Conservation (phyloP, 2,797 vertebrate species). For the Paedocypris micromegethes region DNA sequence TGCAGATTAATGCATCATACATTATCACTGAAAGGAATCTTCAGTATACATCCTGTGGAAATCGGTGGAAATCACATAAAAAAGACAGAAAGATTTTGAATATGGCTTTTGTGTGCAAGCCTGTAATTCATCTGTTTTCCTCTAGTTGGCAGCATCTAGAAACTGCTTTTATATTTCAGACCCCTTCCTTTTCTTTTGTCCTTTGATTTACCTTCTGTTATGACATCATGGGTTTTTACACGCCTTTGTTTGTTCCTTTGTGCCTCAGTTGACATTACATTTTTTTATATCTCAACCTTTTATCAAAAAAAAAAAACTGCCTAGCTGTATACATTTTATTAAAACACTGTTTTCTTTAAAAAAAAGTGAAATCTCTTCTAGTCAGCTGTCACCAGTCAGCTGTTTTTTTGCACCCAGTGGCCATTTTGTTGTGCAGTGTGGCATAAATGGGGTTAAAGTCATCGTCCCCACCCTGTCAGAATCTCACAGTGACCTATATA, state of each 20-base stretch:
- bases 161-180: neutral
- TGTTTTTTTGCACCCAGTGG: neutral
- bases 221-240: neutral
- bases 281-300: neutral
- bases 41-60: too few species aligned
- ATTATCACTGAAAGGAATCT: neutral
- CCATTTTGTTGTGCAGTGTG: neutral
- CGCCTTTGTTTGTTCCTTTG: neutral
- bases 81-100: neutral
- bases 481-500: conserved; percentile 50
- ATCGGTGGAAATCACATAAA: too few species aligned
- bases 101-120: neutral
- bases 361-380: too few species aligned
- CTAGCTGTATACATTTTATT: neutral
- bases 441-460: conserved; percentile 29
- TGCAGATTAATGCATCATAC: neutral
- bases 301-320: too few species aligned
- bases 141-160: conserved; percentile 35
- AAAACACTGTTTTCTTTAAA: too few species aligned
- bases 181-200: conserved; percentile 5
- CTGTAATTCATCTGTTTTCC: conserved; percentile 4
- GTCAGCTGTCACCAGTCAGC: neutral
- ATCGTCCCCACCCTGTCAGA: conserved; percentile 36
- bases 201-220: neutral
- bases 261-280: too few species aligned